Percentiles rank a stretch among this genome's conserved stretches.
Evolutionary conservation across 2,888 invertebrate genomes (phyloP).

Genomic region (Sepiola atlantica): DNA sequence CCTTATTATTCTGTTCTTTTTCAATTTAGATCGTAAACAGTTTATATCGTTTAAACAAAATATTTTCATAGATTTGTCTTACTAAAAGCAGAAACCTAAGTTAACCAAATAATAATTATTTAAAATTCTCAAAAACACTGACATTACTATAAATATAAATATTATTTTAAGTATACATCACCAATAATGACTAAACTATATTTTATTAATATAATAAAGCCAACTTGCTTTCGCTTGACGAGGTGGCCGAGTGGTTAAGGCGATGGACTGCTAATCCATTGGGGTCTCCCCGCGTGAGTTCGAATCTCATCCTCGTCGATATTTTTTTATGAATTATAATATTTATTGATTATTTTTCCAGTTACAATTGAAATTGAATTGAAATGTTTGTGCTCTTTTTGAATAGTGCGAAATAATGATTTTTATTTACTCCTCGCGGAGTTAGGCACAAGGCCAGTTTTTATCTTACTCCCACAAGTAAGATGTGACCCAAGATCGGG

Average conservation of each 20-base stretch:
- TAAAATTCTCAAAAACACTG: not conserved
- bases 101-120: not conserved
- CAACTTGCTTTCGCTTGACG: not conserved
- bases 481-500: too few species aligned
- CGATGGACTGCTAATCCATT: slow-evolving; percentile 21
- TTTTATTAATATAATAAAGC: not conserved
- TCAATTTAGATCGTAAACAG: not conserved
- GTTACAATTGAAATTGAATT: too few species aligned
- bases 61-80: too few species aligned
- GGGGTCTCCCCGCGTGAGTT: slow-evolving; percentile 9
- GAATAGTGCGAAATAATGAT: too few species aligned
- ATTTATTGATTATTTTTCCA: too few species aligned
- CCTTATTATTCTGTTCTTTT: not conserved
- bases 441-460: too few species aligned
- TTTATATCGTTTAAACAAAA: too few species aligned
- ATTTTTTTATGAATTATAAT: not conserved
- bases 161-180: not conserved
- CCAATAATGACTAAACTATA: not conserved
- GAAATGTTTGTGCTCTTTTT: too few species aligned
- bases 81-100: too few species aligned
- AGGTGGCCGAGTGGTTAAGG: slow-evolving; percentile 21
- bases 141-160: not conserved
- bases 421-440: too few species aligned
- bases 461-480: too few species aligned
- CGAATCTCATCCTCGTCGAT: not conserved